These are phyloP conservation scores for Ommatoiulus sabulosus DNA, from an alignment of 2,888 invertebrate genomes.

Conservation along the genomic window DNA sequence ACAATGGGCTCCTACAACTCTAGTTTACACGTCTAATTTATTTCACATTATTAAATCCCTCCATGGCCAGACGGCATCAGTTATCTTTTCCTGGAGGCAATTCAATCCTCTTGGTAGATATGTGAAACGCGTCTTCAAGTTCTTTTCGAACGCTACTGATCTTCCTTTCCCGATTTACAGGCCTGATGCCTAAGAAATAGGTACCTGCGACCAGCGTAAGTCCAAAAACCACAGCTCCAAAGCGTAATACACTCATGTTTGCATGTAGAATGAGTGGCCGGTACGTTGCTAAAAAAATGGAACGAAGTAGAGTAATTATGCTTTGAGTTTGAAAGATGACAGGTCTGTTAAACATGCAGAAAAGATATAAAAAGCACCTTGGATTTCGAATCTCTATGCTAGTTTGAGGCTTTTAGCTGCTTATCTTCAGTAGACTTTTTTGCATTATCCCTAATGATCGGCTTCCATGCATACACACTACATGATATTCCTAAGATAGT, in stretches of 20 bases:
- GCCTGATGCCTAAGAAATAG: neutral
- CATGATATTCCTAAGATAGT: neutral
- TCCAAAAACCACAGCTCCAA: neutral
- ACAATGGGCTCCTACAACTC: too few species aligned
- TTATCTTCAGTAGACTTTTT: neutral
- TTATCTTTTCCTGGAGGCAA: neutral
- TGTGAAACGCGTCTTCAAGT: neutral
- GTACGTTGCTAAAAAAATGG: neutral
- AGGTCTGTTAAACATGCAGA: neutral
- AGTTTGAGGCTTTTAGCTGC: neutral
- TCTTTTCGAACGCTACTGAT: neutral
- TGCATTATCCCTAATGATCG: neutral
- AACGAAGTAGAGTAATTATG: neutral
- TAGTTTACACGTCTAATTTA: neutral
- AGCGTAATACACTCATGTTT: neutral
- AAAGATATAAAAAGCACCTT: neutral
- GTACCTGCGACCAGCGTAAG: neutral
- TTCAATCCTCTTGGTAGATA: neutral
- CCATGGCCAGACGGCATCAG: neutral
- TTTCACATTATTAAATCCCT: neutral
- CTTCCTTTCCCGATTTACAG: neutral
- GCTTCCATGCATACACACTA: conserved; percentile 48
- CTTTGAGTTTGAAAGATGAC: neutral
- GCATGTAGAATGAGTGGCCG: neutral
- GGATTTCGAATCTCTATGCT: neutral